phyloP scores from a whole-genome alignment of 2,113 vertebrate species.

The Gymnarchus niloticus region DNA sequence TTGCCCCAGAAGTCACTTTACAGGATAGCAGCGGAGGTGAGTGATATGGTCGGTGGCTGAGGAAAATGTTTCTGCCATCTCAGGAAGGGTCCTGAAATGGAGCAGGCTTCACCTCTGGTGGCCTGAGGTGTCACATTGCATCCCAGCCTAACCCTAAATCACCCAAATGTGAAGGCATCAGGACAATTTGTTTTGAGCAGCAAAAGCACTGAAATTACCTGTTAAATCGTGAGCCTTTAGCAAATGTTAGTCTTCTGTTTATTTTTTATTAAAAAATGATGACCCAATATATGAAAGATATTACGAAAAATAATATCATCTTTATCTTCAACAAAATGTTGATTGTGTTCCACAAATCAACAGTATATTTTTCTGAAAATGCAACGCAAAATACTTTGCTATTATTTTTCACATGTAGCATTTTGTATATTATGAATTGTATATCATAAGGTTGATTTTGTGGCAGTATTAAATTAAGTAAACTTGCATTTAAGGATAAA shows the following conservation, averaged over 20 bases:
- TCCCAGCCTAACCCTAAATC: slow-evolving; percentile 50
- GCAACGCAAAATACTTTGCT: slow-evolving; percentile 8
- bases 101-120: slow-evolving; percentile 51
- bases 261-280: too few relatives aligned
- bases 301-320: not conserved
- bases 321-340: not conserved
- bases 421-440: slow-evolving; percentile 27
- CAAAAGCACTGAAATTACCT: not conserved
- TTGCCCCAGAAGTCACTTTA: slow-evolving; percentile 50
- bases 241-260: not conserved
- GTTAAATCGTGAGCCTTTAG: not conserved
- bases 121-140: slow-evolving; percentile 57
- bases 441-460: slow-evolving; percentile 30
- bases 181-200: slow-evolving; percentile 20
- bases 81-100: slow-evolving; percentile 43
- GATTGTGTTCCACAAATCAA: not conserved
- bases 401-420: not conserved
- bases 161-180: slow-evolving; percentile 42
- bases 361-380: not conserved
- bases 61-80: slow-evolving; percentile 51
- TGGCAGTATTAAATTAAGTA: slow-evolving; percentile 13
- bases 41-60: slow-evolving; percentile 27
- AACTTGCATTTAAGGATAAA: slow-evolving; percentile 24
- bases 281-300: not conserved
- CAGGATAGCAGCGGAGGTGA: slow-evolving; percentile 40